Evolutionary conservation across 2,888 invertebrate genomes (phyloP), one percentile per base, ranked within the genome.

Genomic region (Eupelmus urozonus): DNA sequence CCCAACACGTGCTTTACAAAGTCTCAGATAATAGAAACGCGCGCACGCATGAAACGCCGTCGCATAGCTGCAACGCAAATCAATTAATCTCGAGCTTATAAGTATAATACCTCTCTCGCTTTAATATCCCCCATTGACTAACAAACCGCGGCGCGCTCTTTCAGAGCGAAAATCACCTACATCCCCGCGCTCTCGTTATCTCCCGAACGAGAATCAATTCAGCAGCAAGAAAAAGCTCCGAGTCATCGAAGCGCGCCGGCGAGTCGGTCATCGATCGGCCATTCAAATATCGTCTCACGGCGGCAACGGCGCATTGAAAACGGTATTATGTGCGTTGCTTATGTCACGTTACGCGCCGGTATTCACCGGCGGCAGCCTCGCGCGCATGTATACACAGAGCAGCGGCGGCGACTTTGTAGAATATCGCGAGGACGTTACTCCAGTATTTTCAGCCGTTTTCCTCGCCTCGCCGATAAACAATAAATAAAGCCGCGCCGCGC

Each of bases 391-490:
- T 34, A 34, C 9, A 34, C 9, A 34, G 13, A 45, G 13, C 13
- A 45, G 16, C 11, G 11, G 53, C 55, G 34, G 51, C 71, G 29
- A 25, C 62, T 62, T 71, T 62, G 27, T 23, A 18, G n/a, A 18
- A 23, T 25, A 29, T 23, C 20, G 42, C 53, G 73, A 73, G 65
- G 73, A 73, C 63, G 65, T 29, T 42, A 53, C 72, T 51, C 63
- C 53, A 45, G 65, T 45, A 45, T 73, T 73, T 45, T 57, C 63
- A 69, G 45, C 51, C 40, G 40, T 18, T n/a, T 13, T 49, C 51
- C 18, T 59, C 51, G 20, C 25, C n/a, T n/a, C 67, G 53, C 62
- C 29, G 53, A 70, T 76, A 76, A 76, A 70, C 63, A 70, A 76
- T 70, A 76, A 76, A 76, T 70, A 55, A 76, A 62, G 29, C 29